Percentiles rank a stretch among this genome's conserved stretches.
phyloP scores from a whole-genome alignment of 2,113 vertebrate species.

The Chaetura pelagica region DNA sequence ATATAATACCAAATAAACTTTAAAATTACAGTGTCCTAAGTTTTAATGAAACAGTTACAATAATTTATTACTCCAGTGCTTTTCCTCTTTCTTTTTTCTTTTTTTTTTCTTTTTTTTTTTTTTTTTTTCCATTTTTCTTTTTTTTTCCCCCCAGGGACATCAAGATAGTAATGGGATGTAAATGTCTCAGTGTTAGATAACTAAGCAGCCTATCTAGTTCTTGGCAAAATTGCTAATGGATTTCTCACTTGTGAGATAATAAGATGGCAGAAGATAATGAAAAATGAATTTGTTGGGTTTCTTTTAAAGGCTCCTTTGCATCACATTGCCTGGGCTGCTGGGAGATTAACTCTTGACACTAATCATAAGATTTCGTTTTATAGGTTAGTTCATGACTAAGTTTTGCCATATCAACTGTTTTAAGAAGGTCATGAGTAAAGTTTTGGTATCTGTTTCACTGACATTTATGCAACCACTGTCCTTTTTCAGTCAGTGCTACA shows the following conservation, averaged over 20 bases:
- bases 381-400: slow-evolving; percentile 13
- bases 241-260: slow-evolving; percentile 29
- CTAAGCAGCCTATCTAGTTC: not conserved
- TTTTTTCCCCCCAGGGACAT: not conserved
- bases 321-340: not conserved
- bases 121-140: too few relatives aligned
- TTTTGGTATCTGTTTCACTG: slow-evolving; percentile 7
- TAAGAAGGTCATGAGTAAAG: slow-evolving; percentile 30
- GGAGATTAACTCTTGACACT: slow-evolving; percentile 31
- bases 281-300: slow-evolving; percentile 13
- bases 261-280: slow-evolving; percentile 20
- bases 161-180: not conserved
- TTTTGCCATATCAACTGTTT: slow-evolving; percentile 12
- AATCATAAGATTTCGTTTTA: not conserved
- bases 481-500: not conserved
- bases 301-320: slow-evolving; percentile 26
- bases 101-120: not conserved
- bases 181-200: slow-evolving; percentile 14
- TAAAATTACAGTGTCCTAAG: slow-evolving; percentile 45
- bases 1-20: slow-evolving; percentile 76
- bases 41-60: slow-evolving; percentile 26
- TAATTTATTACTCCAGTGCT: slow-evolving; percentile 33
- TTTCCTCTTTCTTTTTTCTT: not conserved
- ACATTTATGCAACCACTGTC: not conserved
- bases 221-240: slow-evolving; percentile 24